phyloP scores from a whole-genome alignment of 2,797 vertebrate genomes.

The Eurystomus glaucurus region DNA sequence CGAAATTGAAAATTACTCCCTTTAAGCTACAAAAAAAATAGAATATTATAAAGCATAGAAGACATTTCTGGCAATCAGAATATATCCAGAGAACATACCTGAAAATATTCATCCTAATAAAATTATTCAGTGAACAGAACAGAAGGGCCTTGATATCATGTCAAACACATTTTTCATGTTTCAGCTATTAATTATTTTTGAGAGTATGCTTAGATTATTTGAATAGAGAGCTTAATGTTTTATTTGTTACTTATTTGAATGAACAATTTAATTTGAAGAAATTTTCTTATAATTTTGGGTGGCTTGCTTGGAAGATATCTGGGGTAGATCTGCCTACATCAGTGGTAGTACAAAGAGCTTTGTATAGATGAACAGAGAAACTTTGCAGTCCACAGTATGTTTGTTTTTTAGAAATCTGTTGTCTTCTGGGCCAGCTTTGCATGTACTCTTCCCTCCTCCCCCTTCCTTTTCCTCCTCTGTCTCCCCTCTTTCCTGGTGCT shows the following conservation, averaged over 20 bases:
- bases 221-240: constrained; percentile 58
- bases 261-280: background rate
- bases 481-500: background rate
- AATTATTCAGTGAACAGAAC: background rate
- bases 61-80: background rate
- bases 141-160: constrained; percentile 1
- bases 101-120: background rate
- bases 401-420: background rate
- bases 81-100: background rate
- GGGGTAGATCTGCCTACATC: background rate
- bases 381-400: background rate
- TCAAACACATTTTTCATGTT: constrained; percentile 39
- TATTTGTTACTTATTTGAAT: background rate
- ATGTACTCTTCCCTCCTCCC: background rate
- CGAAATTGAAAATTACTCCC: background rate
- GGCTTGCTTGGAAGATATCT: background rate
- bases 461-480: background rate
- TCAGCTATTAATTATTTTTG: constrained; percentile 40
- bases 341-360: background rate
- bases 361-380: background rate
- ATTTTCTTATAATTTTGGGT: background rate
- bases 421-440: background rate
- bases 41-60: background rate
- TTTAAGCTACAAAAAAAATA: background rate
- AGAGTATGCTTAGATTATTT: constrained; percentile 44